Percentiles rank a stretch among this genome's conserved stretches.
phyloP scores from a whole-genome alignment of 2,888 invertebrate species.

The Neocrepidodera transversa region DNA sequence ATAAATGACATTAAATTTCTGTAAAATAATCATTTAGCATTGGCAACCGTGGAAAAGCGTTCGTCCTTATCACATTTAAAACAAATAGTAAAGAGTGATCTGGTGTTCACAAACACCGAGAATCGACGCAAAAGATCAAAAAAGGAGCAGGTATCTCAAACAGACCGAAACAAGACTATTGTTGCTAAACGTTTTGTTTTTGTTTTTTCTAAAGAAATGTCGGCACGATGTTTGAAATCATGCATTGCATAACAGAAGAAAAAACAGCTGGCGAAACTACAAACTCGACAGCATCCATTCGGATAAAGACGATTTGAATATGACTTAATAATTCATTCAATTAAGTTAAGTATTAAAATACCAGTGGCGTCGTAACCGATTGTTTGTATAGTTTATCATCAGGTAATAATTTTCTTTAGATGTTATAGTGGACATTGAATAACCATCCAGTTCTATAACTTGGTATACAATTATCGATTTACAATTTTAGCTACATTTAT shows the following conservation, averaged over 20 bases:
- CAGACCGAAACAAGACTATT: conserved; percentile 50
- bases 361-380: neutral
- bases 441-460: no score
- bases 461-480: no score
- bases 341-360: neutral
- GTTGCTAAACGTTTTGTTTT: conserved; percentile 47
- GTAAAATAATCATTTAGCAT: no score
- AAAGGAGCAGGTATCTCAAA: conserved; percentile 40
- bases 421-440: no score
- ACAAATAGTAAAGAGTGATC: conserved; percentile 15
- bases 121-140: conserved; percentile 30
- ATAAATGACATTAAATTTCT: no score
- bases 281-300: conserved; percentile 27
- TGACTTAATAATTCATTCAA: conserved; percentile 28
- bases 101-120: conserved; percentile 29
- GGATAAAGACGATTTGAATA: conserved; percentile 23
- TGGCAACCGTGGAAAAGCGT: conserved; percentile 12
- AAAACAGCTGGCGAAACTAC: conserved; percentile 27
- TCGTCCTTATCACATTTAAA: conserved; percentile 12
- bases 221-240: conserved; percentile 48
- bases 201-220: conserved; percentile 41
- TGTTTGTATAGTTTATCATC: no score
- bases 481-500: no score
- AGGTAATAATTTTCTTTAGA: no score
- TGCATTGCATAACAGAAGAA: conserved; percentile 45